Conservation (phyloP, 2,113 vertebrate species). For the Sigmodon hispidus region DNA sequence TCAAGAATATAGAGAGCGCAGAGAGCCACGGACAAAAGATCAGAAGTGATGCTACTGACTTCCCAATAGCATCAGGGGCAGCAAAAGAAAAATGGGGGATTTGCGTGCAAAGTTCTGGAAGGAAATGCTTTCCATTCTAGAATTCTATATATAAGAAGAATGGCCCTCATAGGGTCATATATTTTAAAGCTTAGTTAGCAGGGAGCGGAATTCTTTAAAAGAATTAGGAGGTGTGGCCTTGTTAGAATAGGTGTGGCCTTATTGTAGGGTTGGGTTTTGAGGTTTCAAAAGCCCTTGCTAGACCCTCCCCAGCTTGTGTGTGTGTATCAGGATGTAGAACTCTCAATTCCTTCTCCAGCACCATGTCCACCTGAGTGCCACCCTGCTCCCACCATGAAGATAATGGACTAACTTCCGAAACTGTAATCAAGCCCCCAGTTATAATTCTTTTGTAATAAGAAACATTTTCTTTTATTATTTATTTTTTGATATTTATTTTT, state of each 20-base stretch:
- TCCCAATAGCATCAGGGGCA: neutral
- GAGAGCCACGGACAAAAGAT: neutral
- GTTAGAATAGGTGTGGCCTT: neutral
- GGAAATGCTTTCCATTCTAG: neutral
- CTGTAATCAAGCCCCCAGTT: neutral
- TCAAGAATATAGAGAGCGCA: neutral
- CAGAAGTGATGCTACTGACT: slow-evolving; percentile 3
- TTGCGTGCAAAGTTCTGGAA: neutral
- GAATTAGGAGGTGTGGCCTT: neutral
- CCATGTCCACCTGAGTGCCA: neutral
- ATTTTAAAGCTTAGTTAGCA: neutral
- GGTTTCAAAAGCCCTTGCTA: neutral
- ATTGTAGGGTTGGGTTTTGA: neutral
- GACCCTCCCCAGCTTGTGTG: neutral
- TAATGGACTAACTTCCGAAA: neutral
- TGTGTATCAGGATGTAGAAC: neutral
- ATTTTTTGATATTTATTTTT: neutral
- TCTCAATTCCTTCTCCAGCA: neutral
- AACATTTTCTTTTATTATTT: neutral
- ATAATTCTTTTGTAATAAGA: neutral
- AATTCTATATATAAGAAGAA: slow-evolving; percentile 12
- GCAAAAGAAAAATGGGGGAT: neutral
- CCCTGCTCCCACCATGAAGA: neutral
- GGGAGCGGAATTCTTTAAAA: neutral
- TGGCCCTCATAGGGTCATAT: neutral